Evolutionary conservation across 92 coral and sea anemone genomes (phyloP).

Genomic region (Paramuricea clavata): DNA sequence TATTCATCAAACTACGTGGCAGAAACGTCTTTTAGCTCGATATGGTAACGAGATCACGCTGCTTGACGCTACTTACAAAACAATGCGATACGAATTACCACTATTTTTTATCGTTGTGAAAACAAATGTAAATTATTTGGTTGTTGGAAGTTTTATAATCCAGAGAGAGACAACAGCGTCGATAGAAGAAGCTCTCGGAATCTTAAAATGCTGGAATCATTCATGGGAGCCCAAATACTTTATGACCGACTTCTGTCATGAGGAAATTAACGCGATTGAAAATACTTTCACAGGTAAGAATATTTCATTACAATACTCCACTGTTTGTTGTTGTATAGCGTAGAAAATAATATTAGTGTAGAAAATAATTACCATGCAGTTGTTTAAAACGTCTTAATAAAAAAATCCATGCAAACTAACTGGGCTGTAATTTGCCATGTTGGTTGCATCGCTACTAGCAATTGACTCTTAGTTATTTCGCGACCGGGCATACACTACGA

Average conservation of each 20-base stretch:
- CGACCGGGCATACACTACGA: too few species aligned
- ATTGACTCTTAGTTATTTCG: too few species aligned
- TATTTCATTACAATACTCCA: too few species aligned
- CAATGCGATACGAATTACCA: constrained; percentile 72
- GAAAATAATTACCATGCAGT: too few species aligned
- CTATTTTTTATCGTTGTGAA: constrained; percentile 61
- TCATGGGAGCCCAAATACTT: too few species aligned
- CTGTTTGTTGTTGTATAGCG: too few species aligned
- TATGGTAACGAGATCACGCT: constrained; percentile 67
- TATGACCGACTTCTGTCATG: too few species aligned
- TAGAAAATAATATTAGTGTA: too few species aligned
- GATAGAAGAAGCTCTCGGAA: constrained; percentile 57
- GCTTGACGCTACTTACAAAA: constrained; percentile 75
- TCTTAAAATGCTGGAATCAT: constrained; percentile 62
- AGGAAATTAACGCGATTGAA: constrained; percentile 71
- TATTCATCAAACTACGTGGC: constrained; percentile 71
- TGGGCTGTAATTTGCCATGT: too few species aligned
- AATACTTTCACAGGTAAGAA: constrained; percentile 54
- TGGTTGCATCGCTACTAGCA: too few species aligned
- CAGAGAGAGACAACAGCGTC: constrained; percentile 66
- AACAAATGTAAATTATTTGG: constrained; percentile 65
- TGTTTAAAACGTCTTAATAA: too few species aligned
- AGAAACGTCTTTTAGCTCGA: constrained; percentile 17
- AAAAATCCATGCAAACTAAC: too few species aligned
- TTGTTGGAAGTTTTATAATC: constrained; percentile 62